A percentile compares a stretch with the other conserved stretches of the same genome.
Conservation (phyloP, 1,140 invertebrate species). For the Mylabris phalerata region DNA sequence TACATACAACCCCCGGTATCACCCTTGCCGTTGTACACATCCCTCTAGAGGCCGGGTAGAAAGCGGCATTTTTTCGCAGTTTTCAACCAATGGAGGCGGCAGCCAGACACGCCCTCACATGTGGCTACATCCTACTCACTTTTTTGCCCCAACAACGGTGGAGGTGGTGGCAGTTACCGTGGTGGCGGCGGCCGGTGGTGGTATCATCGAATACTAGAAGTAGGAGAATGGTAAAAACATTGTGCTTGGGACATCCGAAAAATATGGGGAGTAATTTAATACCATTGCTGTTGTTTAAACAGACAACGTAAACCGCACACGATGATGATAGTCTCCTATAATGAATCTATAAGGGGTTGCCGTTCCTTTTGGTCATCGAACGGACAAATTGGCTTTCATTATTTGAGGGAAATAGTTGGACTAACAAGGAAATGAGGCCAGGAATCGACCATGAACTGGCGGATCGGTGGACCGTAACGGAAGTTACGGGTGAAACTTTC, state of each 20-base stretch:
- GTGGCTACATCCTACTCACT: conserved; percentile 11
- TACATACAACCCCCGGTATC: too few relatives aligned
- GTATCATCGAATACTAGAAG: too few relatives aligned
- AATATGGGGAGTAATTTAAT: conserved; percentile 43
- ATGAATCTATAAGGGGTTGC: too few relatives aligned
- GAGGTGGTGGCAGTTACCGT: too few relatives aligned
- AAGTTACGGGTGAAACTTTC: too few relatives aligned
- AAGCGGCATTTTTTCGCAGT: conserved; percentile 39
- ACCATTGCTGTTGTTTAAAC: conserved; percentile 40
- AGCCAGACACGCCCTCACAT: conserved; percentile 27
- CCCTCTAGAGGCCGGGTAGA: conserved; percentile 23
- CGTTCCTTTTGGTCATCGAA: conserved; percentile 11
- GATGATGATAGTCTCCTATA: too few relatives aligned
- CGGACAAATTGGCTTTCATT: conserved; percentile 33
- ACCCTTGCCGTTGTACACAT: conserved; percentile 8
- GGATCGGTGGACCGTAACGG: too few relatives aligned
- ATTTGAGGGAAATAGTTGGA: conserved; percentile 20
- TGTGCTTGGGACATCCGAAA: conserved; percentile 38
- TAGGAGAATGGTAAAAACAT: conserved; percentile 22
- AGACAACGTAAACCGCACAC: conserved; percentile 19
- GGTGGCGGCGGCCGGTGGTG: too few relatives aligned
- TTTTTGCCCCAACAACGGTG: conserved; percentile 32
- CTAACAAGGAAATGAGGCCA: conserved; percentile 20
- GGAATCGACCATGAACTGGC: too few relatives aligned
- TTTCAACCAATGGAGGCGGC: conserved; percentile 41